Conservation (phyloP, 2,113 vertebrate genomes). For the Syngnathus scovelli region DNA sequence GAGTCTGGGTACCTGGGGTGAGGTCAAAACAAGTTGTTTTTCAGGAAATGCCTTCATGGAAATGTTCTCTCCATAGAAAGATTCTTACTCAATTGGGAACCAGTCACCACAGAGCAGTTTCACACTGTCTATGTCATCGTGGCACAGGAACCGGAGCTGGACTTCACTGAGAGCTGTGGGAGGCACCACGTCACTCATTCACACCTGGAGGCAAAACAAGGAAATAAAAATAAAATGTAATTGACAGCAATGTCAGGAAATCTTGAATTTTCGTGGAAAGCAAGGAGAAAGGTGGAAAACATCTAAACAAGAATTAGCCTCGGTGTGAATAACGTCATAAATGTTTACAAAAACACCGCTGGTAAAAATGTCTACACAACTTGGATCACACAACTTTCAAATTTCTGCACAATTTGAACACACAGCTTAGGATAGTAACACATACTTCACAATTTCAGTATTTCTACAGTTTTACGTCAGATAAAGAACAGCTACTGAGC, state of each 20-base stretch:
- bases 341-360: not conserved
- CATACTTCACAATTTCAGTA: not conserved
- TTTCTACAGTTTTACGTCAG: not conserved
- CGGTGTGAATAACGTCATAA: not conserved
- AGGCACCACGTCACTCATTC: constrained; percentile 97
- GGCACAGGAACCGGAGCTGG: constrained; percentile 94
- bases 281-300: not conserved
- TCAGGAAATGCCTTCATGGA: not conserved
- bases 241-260: not conserved
- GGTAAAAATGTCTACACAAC: not conserved
- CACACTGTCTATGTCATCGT: constrained; percentile 98
- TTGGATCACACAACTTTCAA: not conserved
- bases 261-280: not conserved
- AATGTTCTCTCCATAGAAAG: not conserved
- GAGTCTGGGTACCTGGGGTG: constrained; percentile 93
- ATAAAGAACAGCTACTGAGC: constrained; percentile 7
- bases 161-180: constrained; percentile 90
- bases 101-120: constrained; percentile 95
- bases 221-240: not conserved
- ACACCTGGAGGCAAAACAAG: constrained; percentile 73
- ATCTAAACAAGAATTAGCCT: not conserved
- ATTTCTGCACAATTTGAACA: too few species aligned
- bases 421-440: too few species aligned
- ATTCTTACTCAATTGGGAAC: constrained; percentile 95
- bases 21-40: not conserved